Evolutionary conservation across 2,113 vertebrate species (phyloP), one percentile per base, ranked within the genome.

Genomic region (Eurystomus gularis): DNA sequence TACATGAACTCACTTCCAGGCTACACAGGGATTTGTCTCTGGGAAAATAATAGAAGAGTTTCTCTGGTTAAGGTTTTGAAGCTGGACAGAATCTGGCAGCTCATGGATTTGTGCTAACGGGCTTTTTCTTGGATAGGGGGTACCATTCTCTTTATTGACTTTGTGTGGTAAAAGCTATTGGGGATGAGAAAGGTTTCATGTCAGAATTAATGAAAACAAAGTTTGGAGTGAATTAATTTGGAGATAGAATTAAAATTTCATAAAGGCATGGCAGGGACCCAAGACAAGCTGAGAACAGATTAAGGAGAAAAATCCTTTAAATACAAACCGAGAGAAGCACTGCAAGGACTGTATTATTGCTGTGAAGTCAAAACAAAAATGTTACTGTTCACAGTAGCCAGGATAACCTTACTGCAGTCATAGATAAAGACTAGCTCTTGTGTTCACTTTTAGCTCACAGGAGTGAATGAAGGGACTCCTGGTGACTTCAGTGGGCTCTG

Each of bases 241-340:
- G 71, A 72, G 65, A 68, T 88, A 13, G 58, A 78, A 88, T 90
- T 85, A 86, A 95, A 91, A 91, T 91, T 97, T 94, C 57, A 66
- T 92, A 60, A 88, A 46, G 76, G 62, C 40, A 39, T 77, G 82
- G 93, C 94, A 97, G 55, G 70, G 35, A 75, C 90, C 82, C 88
- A 86, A 86, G 88, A 70, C 79, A 94, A 95, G 88, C 86, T 93
- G 91, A 94, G 68, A 94, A 72, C 51, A 78, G 94, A 55, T 72
- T 75, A 55, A 62, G 64, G 64, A 40, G 17, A 69, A 95, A 94
- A 91, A 7, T 29, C 44, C 77, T 85, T 91, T 88, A 96, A 94
- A 65, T 80, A 91, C 89, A 89, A 96, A 92, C 95, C 94, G 83
- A 86, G 87, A 83, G 80, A 72, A 94, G 77, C 39, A 52, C 64